phyloP scores from a whole-genome alignment of 2,797 vertebrate genomes.

The Peromyscus melanophrys region DNA sequence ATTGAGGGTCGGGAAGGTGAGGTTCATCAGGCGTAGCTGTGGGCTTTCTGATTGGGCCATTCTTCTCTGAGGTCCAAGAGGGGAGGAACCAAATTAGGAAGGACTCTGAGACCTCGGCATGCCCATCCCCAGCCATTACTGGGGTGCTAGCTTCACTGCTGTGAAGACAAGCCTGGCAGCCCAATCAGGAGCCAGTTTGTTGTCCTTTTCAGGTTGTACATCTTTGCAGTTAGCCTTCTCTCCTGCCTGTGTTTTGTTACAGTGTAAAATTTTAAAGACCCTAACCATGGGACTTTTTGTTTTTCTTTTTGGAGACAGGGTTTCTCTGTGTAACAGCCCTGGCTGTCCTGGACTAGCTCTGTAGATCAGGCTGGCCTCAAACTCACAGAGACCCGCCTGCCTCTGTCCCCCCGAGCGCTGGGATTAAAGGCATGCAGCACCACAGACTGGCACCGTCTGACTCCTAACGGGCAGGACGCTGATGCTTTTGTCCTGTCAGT shows the following conservation, averaged over 20 bases:
- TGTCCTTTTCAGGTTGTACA: background rate
- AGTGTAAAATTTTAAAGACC: constrained; percentile 29
- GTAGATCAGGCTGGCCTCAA: background rate
- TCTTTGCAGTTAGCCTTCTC: background rate
- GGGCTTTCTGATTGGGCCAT: background rate
- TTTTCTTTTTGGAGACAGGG: background rate
- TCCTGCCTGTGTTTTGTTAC: background rate
- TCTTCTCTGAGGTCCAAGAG: background rate
- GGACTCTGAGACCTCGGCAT: background rate
- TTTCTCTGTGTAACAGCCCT: background rate
- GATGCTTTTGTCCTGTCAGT: constrained; percentile 54
- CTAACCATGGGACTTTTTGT: background rate
- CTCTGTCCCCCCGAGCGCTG: background rate
- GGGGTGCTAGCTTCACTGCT: background rate
- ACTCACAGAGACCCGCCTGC: background rate
- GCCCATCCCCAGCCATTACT: background rate
- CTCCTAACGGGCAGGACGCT: background rate
- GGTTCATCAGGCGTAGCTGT: background rate
- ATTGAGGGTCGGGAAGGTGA: background rate
- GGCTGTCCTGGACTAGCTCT: background rate
- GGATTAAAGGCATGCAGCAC: accelerated
- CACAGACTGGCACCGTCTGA: background rate
- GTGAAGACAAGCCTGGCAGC: background rate
- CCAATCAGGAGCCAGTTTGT: background rate
- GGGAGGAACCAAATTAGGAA: background rate